Conservation (phyloP, 2,888 invertebrate genomes). For the Drosophila parthenogenetica region DNA sequence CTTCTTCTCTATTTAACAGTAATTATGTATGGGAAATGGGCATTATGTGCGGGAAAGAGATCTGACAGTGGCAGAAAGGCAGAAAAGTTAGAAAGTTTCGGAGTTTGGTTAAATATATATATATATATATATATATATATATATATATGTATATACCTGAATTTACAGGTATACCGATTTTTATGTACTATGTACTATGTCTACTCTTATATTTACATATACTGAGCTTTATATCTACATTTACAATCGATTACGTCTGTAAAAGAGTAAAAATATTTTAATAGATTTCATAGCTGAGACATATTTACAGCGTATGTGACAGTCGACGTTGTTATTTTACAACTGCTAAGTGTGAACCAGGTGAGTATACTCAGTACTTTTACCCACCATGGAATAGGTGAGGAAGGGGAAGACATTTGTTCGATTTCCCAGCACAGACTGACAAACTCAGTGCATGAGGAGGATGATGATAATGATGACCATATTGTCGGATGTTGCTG, state of each 20-base stretch:
- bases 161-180: not conserved
- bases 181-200: too few relatives aligned
- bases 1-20: not conserved
- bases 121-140: too few relatives aligned
- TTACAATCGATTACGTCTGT: too few relatives aligned
- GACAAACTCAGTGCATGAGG: constrained; percentile 39
- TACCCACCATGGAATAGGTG: constrained; percentile 26
- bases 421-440: constrained; percentile 61
- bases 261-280: too few relatives aligned
- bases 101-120: too few relatives aligned
- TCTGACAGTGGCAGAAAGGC: not conserved
- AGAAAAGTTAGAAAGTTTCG: not conserved
- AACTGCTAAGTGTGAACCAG: constrained; percentile 13
- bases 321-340: not conserved
- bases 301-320: not conserved
- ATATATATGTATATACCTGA: too few relatives aligned
- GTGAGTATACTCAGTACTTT: constrained; percentile 19
- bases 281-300: too few relatives aligned
- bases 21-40: not conserved
- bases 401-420: constrained; percentile 57
- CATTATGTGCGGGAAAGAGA: not conserved
- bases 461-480: constrained; percentile 28
- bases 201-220: too few relatives aligned
- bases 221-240: too few relatives aligned
- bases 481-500: not conserved